Conservation (phyloP, 2,797 vertebrate species). For the Microchirus variegatus region DNA sequence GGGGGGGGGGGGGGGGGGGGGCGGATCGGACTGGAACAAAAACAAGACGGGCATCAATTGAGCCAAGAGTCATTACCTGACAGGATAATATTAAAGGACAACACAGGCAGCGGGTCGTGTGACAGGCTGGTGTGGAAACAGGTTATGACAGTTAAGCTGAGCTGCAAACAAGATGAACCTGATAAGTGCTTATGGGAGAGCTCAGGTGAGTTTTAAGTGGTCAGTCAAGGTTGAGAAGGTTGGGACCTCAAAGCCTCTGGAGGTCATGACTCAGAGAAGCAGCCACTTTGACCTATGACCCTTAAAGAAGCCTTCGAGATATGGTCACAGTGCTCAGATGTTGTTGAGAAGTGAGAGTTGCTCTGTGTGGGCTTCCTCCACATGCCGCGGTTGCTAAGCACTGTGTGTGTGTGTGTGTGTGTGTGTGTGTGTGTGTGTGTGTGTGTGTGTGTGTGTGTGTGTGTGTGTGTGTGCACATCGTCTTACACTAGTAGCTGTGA, state of each 20-base stretch:
- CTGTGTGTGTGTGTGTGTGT: background rate
- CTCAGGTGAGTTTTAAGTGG: slow-evolving; percentile 57
- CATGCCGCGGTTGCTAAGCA: slow-evolving; percentile 35
- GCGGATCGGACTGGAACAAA: slow-evolving; percentile 49
- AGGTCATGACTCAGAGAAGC: slow-evolving; percentile 43
- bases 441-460: background rate
- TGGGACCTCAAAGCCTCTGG: slow-evolving; percentile 24
- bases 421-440: slow-evolving; percentile 3
- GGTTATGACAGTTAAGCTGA: slow-evolving; percentile 67
- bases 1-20: slow-evolving; percentile 6
- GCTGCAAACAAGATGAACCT: slow-evolving; percentile 53
- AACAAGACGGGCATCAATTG: slow-evolving; percentile 52
- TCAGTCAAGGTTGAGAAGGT: slow-evolving; percentile 72
- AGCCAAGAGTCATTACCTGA: slow-evolving; percentile 52
- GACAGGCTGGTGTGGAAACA: slow-evolving; percentile 48
- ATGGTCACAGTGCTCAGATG: slow-evolving; percentile 27
- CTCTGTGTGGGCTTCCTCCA: slow-evolving; percentile 19
- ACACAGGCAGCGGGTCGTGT: slow-evolving; percentile 36
- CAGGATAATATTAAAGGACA: slow-evolving; percentile 41
- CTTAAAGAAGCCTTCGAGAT: slow-evolving; percentile 29
- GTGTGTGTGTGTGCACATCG: background rate
- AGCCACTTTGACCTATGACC: slow-evolving; percentile 55
- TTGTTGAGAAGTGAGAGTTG: slow-evolving; percentile 27
- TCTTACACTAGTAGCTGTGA: slow-evolving; percentile 28
- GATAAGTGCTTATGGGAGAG: slow-evolving; percentile 51